A percentile compares a stretch with the other conserved stretches of the same genome.
Conservation (phyloP, 1,140 invertebrate genomes). For the Liolophura sinensis region DNA sequence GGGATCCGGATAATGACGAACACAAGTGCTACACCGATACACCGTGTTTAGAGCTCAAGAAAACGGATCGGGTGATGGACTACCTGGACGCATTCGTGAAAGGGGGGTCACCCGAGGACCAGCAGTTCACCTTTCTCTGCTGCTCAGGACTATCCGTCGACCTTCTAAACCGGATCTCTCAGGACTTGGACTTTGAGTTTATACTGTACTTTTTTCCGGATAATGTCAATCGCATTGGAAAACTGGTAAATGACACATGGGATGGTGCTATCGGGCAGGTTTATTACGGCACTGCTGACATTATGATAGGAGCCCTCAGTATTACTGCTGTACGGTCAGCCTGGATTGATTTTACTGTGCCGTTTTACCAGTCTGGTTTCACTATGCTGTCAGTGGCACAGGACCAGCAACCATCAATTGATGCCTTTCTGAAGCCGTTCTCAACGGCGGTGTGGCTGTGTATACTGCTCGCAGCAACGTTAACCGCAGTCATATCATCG, state of each 20-base stretch:
- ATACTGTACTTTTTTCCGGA: slow-evolving; percentile 83
- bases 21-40: slow-evolving; percentile 66
- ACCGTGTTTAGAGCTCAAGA: slow-evolving; percentile 70
- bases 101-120: slow-evolving; percentile 13
- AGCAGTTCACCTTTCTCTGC: slow-evolving; percentile 68
- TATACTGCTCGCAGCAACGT: slow-evolving; percentile 84
- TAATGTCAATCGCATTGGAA: slow-evolving; percentile 54
- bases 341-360: slow-evolving; percentile 85
- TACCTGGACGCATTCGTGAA: slow-evolving; percentile 26
- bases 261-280: slow-evolving; percentile 86
- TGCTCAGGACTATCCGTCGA: slow-evolving; percentile 90
- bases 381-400: slow-evolving; percentile 40
- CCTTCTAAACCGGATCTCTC: slow-evolving; percentile 76
- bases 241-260: slow-evolving; percentile 63
- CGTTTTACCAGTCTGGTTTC: slow-evolving; percentile 84
- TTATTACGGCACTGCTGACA: slow-evolving; percentile 81
- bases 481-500: slow-evolving; percentile 87
- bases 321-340: slow-evolving; percentile 70
- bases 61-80: slow-evolving; percentile 47
- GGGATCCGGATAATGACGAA: slow-evolving; percentile 22
- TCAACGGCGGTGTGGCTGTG: slow-evolving; percentile 88
- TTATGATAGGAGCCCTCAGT: slow-evolving; percentile 85
- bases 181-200: slow-evolving; percentile 85
- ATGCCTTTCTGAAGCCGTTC: slow-evolving; percentile 88
- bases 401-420: slow-evolving; percentile 76